Conservation (phyloP, 2,113 vertebrate species). For the Notothenia coriiceps region DNA sequence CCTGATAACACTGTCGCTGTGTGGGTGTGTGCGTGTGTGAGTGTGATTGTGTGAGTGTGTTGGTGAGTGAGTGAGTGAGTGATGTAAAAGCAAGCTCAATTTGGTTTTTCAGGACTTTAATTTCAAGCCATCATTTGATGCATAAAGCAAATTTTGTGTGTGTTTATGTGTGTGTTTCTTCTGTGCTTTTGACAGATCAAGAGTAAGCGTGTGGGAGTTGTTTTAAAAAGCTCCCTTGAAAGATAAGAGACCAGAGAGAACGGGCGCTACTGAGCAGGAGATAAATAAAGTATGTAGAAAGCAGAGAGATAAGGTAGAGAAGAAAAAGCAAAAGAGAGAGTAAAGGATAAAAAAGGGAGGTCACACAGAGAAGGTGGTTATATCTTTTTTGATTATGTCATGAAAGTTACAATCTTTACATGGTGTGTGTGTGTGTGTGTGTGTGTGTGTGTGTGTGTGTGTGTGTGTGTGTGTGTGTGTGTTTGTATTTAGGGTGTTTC, state of each 20-base stretch:
- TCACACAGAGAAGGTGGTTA: slow-evolving; percentile 15
- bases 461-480: no score
- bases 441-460: no score
- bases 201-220: slow-evolving; percentile 65
- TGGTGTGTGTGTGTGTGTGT: neutral
- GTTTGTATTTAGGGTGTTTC: no score
- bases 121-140: slow-evolving; percentile 34
- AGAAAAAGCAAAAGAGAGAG: slow-evolving; percentile 6
- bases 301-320: slow-evolving; percentile 19
- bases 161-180: slow-evolving; percentile 27
- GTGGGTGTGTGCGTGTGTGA: neutral
- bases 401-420: slow-evolving; percentile 34
- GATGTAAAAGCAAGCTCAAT: neutral
- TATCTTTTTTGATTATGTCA: slow-evolving; percentile 53
- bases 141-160: slow-evolving; percentile 45
- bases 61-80: neutral
- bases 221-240: slow-evolving; percentile 66
- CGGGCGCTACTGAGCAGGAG: neutral
- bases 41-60: slow-evolving; percentile 15
- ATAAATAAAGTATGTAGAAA: slow-evolving; percentile 13
- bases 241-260: slow-evolving; percentile 58
- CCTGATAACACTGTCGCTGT: slow-evolving; percentile 41
- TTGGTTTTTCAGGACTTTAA: slow-evolving; percentile 9
- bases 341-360: slow-evolving; percentile 6
- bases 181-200: slow-evolving; percentile 58